A percentile compares a stretch with the other conserved stretches of the same genome.
phyloP scores from a whole-genome alignment of 2,888 invertebrate species.

The Gerosis bhagava region DNA sequence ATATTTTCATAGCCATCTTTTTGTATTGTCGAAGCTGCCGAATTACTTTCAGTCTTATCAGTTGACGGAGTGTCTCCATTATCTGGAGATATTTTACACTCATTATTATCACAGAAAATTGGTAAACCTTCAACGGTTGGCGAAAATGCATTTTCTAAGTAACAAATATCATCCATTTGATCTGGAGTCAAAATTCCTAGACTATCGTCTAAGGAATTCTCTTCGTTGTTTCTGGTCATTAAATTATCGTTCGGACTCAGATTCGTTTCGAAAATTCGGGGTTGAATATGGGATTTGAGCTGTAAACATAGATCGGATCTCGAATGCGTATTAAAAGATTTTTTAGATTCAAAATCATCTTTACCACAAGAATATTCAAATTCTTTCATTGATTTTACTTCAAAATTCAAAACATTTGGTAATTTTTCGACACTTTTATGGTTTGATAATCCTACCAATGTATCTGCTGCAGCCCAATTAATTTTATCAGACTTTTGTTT shows the following conservation, averaged over 20 bases:
- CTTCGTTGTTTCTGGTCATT: conserved; percentile 82
- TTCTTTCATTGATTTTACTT: conserved; percentile 72
- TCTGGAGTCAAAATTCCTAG: conserved; percentile 94
- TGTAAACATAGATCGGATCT: conserved; percentile 74
- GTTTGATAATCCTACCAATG: conserved; percentile 35
- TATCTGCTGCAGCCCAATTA: conserved; percentile 34
- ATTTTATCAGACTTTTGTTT: conserved; percentile 46
- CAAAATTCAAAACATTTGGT: conserved; percentile 72
- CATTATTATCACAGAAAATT: conserved; percentile 68
- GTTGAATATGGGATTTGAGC: conserved; percentile 62
- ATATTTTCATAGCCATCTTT: conserved; percentile 67
- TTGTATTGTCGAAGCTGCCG: conserved; percentile 76
- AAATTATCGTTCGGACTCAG: conserved; percentile 75
- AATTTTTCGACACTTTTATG: conserved; percentile 62
- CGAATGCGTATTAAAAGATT: conserved; percentile 65
- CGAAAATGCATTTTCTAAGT: conserved; percentile 84
- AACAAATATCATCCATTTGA: conserved; percentile 90
- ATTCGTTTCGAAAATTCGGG: conserved; percentile 62
- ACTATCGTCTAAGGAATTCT: conserved; percentile 93
- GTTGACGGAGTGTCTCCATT: conserved; percentile 80
- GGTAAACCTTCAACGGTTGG: conserved; percentile 85
- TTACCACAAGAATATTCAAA: conserved; percentile 77
- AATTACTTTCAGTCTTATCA: conserved; percentile 79
- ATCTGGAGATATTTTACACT: conserved; percentile 71
- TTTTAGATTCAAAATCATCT: conserved; percentile 57